Evolutionary conservation across 1,140 invertebrate species (phyloP).

Genomic region (Drusus annulatus): DNA sequence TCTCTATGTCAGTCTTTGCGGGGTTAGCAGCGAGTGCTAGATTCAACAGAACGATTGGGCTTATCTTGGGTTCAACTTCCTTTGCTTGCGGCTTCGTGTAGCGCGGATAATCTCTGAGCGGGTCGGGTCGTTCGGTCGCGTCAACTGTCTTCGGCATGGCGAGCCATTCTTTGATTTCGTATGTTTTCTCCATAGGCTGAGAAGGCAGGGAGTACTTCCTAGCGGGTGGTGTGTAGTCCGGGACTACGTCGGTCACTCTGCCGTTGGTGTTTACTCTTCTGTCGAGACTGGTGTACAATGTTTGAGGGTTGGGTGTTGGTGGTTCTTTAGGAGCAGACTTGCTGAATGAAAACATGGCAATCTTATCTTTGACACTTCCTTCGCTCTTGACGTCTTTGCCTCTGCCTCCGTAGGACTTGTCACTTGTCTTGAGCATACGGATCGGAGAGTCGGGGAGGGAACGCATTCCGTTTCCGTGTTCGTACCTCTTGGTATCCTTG

Average conservation of each 20-base stretch:
- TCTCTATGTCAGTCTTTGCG: slow-evolving; percentile 67
- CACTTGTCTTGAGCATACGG: slow-evolving; percentile 25
- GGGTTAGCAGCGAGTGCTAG: slow-evolving; percentile 18
- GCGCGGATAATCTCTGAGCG: not conserved
- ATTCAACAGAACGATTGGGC: slow-evolving; percentile 46
- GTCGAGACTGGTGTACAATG: not conserved
- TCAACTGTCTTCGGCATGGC: slow-evolving; percentile 11
- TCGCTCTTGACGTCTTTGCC: slow-evolving; percentile 83
- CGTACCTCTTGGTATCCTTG: slow-evolving; percentile 36
- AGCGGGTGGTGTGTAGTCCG: not conserved
- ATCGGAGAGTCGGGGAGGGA: slow-evolving; percentile 45
- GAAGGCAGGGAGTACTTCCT: slow-evolving; percentile 9
- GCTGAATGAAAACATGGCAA: slow-evolving; percentile 86
- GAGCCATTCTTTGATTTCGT: slow-evolving; percentile 31
- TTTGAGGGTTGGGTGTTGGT: slow-evolving; percentile 15
- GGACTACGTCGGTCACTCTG: not conserved
- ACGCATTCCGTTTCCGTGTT: slow-evolving; percentile 21
- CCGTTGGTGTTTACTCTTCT: slow-evolving; percentile 11
- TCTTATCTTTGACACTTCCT: slow-evolving; percentile 87
- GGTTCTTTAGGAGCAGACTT: slow-evolving; percentile 68
- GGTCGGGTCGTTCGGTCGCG: not conserved
- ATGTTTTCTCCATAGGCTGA: slow-evolving; percentile 5
- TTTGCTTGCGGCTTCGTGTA: not conserved
- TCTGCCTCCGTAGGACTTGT: slow-evolving; percentile 62
- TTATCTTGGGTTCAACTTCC: slow-evolving; percentile 37